Percentiles rank a stretch among this genome's conserved stretches.
Conservation (phyloP, 2,888 invertebrate species). For the Nymphalis urticae region DNA sequence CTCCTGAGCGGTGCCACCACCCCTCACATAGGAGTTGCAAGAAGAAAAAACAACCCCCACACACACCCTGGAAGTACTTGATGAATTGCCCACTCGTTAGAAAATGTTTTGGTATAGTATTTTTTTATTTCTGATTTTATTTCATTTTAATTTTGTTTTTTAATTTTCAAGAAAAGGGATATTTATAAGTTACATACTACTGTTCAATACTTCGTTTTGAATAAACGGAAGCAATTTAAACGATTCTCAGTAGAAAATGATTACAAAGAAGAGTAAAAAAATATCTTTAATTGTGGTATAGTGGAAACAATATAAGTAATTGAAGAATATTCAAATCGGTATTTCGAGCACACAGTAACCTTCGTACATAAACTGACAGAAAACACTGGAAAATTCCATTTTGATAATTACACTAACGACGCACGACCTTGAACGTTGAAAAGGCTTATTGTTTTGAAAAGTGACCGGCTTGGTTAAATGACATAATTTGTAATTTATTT, state of each 20-base stretch:
- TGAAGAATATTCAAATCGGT: conserved; percentile 6
- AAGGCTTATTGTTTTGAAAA: conserved; percentile 29
- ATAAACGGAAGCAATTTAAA: neutral
- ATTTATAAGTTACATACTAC: too few species aligned
- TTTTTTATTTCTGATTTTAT: conserved; percentile 53
- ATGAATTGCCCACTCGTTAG: conserved; percentile 83
- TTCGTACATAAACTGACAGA: conserved; percentile 13
- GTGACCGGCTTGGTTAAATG: conserved; percentile 15
- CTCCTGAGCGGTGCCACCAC: conserved; percentile 76
- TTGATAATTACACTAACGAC: conserved; percentile 26
- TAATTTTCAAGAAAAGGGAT: too few species aligned
- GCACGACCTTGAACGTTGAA: conserved; percentile 28
- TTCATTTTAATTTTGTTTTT: conserved; percentile 11
- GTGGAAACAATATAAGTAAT: neutral
- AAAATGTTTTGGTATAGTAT: conserved; percentile 82
- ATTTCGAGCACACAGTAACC: conserved; percentile 17
- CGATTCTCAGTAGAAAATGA: neutral
- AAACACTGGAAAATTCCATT: conserved; percentile 31
- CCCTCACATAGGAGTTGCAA: conserved; percentile 73
- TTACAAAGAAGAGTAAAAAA: too few species aligned
- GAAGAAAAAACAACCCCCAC: conserved; percentile 78
- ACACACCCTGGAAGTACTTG: conserved; percentile 82
- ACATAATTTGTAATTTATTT: neutral
- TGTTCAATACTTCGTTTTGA: too few species aligned
- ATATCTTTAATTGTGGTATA: too few species aligned